A percentile compares a stretch with the other conserved stretches of the same genome.
phyloP scores from a whole-genome alignment of 2,888 invertebrate genomes.

The Chrysolina americana region DNA sequence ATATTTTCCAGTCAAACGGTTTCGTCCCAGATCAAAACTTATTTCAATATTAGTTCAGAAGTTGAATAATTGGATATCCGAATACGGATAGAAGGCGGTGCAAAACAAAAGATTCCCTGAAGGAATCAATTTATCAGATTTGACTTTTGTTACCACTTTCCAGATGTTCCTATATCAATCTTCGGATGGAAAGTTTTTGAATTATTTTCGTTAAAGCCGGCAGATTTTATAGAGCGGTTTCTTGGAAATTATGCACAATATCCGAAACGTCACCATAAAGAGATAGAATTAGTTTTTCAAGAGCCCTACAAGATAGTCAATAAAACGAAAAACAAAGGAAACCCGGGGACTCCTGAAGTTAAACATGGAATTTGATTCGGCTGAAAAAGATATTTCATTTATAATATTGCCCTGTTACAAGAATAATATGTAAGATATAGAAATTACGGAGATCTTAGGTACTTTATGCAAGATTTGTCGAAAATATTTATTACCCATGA shows the following conservation, averaged over 20 bases:
- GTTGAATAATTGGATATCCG: slow-evolving; percentile 52
- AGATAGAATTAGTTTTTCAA: background rate
- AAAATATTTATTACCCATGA: too few relatives aligned
- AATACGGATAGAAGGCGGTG: slow-evolving; percentile 41
- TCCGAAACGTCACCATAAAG: background rate
- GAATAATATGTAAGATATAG: too few relatives aligned
- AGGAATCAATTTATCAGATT: slow-evolving; percentile 52
- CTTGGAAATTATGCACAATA: background rate
- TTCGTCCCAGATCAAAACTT: slow-evolving; percentile 51
- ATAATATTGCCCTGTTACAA: too few relatives aligned
- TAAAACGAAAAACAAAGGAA: too few relatives aligned
- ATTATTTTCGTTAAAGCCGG: slow-evolving; percentile 26
- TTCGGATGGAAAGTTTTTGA: slow-evolving; percentile 44
- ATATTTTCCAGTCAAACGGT: slow-evolving; percentile 41
- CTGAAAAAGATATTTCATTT: too few relatives aligned
- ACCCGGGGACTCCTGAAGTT: too few relatives aligned
- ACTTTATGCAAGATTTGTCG: too few relatives aligned
- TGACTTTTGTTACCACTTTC: slow-evolving; percentile 48
- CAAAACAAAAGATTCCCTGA: slow-evolving; percentile 50
- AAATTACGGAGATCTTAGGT: too few relatives aligned
- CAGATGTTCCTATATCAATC: slow-evolving; percentile 50
- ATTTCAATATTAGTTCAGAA: slow-evolving; percentile 53
- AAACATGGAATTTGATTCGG: too few relatives aligned
- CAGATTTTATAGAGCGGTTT: slow-evolving; percentile 5
- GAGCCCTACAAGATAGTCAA: too few relatives aligned